Percentiles rank a stretch among this genome's conserved stretches.
Evolutionary conservation across 2,888 invertebrate genomes (phyloP).

Genomic region (Drosophila flavopinicola): DNA sequence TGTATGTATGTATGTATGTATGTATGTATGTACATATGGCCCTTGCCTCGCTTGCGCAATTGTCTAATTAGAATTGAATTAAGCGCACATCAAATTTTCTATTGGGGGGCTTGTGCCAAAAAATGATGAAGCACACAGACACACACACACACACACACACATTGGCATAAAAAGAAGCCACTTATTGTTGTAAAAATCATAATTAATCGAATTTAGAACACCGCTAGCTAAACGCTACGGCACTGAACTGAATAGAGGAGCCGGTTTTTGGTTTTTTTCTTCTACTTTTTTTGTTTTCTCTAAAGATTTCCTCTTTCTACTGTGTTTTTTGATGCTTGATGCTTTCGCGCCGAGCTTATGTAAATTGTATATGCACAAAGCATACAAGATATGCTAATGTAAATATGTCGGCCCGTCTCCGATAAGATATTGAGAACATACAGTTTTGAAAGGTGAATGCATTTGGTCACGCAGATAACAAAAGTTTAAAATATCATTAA

Average conservation of each 20-base stretch:
- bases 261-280: conserved; percentile 58
- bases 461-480: conserved; percentile 59
- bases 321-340: conserved; percentile 10
- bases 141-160: too few species aligned
- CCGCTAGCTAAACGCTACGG: conserved; percentile 54
- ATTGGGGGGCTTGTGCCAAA: conserved; percentile 39
- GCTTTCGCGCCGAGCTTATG: conserved; percentile 53
- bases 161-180: conserved; percentile 31
- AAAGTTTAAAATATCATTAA: conserved; percentile 39
- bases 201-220: conserved; percentile 77
- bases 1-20: neutral
- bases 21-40: neutral
- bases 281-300: conserved; percentile 32
- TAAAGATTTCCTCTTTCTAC: conserved; percentile 46
- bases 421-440: conserved; percentile 43
- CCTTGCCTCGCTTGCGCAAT: conserved; percentile 43
- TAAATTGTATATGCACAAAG: conserved; percentile 41
- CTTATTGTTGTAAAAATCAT: conserved; percentile 59
- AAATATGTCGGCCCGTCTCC: conserved; percentile 22
- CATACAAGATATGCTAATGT: conserved; percentile 61
- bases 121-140: conserved; percentile 8
- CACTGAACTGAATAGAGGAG: conserved; percentile 37
- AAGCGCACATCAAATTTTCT: conserved; percentile 42
- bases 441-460: conserved; percentile 67
- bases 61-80: conserved; percentile 73